These are phyloP conservation scores for Coremacera marginata DNA, from an alignment of 2,888 invertebrate species.

Conservation along the genomic window DNA sequence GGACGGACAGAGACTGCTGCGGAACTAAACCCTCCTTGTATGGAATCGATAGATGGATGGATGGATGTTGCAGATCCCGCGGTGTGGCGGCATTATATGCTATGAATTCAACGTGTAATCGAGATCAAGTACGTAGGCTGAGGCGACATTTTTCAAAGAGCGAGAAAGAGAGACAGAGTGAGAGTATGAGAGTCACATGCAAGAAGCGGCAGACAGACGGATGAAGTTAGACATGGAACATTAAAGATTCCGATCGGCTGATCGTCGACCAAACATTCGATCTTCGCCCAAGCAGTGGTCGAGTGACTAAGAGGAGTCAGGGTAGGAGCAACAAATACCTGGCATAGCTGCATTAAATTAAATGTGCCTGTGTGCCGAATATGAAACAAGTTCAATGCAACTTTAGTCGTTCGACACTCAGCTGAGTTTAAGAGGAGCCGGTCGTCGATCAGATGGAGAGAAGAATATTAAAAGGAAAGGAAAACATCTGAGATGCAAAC, in stretches of 20 bases:
- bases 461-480: background rate
- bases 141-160: conserved; percentile 30
- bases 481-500: background rate
- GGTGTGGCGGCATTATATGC: conserved; percentile 4
- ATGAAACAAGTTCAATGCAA: conserved; percentile 8
- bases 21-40: conserved; percentile 8
- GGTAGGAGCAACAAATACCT: background rate
- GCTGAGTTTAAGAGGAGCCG: background rate
- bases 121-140: conserved; percentile 37
- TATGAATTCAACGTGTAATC: conserved; percentile 31
- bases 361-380: conserved; percentile 8
- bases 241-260: conserved; percentile 23
- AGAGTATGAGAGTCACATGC: background rate
- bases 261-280: background rate
- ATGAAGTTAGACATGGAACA: conserved; percentile 1
- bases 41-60: background rate
- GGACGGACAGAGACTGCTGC: background rate
- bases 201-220: background rate
- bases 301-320: background rate
- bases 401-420: background rate
- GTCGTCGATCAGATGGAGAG: background rate
- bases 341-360: conserved; percentile 22
- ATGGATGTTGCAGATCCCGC: background rate
- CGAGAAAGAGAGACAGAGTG: background rate
- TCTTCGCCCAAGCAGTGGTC: background rate